Evolutionary conservation across 2,113 vertebrate species (phyloP).

Genomic region (Myotis yumanensis): DNA sequence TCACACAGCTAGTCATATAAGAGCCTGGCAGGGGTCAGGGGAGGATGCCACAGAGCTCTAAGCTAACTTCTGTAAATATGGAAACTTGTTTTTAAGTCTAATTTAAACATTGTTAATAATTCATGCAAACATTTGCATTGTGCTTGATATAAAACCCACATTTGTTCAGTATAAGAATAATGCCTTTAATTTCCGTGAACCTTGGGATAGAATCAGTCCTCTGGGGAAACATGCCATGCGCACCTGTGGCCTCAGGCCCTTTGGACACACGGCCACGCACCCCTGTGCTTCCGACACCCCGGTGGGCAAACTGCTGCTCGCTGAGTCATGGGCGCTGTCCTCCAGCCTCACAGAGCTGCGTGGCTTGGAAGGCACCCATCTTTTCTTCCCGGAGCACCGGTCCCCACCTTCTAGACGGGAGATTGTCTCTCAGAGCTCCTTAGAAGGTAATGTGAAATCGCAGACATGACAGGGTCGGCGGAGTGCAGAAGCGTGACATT

Average conservation of each 20-base stretch:
- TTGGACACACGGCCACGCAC: fast-evolving
- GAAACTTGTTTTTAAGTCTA: background rate
- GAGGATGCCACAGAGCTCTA: background rate
- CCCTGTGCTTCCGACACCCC: background rate
- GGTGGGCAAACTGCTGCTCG: background rate
- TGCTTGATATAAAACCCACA: background rate
- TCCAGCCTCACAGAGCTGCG: background rate
- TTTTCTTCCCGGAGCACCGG: background rate
- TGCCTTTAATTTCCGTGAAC: background rate
- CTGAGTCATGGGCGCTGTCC: background rate
- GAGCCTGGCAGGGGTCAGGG: background rate
- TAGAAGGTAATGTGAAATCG: conserved; percentile 27
- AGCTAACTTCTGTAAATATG: background rate
- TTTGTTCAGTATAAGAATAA: background rate
- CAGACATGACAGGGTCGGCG: background rate
- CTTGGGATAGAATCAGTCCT: background rate
- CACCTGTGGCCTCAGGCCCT: background rate
- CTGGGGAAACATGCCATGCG: background rate
- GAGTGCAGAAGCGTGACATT: background rate
- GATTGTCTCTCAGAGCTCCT: background rate
- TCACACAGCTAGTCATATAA: background rate
- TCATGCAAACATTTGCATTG: background rate
- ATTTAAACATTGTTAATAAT: background rate
- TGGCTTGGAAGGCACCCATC: background rate
- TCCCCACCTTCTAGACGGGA: background rate